Evolutionary conservation across 2,888 invertebrate species (phyloP).

Genomic region (Clivina fossor): DNA sequence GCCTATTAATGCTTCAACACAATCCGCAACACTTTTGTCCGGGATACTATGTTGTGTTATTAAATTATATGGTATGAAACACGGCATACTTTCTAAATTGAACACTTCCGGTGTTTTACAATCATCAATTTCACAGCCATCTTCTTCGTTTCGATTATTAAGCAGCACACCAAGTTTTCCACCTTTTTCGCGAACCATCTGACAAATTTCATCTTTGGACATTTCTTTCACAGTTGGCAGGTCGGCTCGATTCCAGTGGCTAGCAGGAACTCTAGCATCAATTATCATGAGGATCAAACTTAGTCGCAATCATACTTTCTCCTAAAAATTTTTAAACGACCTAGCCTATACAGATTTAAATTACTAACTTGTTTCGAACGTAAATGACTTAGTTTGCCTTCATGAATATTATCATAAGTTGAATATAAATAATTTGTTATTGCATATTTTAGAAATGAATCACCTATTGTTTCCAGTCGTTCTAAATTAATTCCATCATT

Average conservation of each 20-base stretch:
- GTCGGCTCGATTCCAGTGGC: conserved; percentile 71
- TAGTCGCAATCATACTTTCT: conserved; percentile 95
- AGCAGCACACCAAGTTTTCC: conserved; percentile 51
- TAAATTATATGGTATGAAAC: conserved; percentile 88
- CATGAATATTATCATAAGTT: conserved; percentile 93
- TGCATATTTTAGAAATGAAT: conserved; percentile 97
- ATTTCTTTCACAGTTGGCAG: conserved; percentile 65
- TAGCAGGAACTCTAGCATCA: conserved; percentile 76
- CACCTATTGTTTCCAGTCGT: conserved; percentile 96
- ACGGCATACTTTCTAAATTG: conserved; percentile 56
- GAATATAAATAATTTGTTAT: conserved; percentile 97
- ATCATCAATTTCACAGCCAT: conserved; percentile 47
- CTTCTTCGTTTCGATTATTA: conserved; percentile 46
- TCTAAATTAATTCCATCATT: conserved; percentile 98
- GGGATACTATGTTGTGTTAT: conserved; percentile 98
- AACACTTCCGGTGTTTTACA: conserved; percentile 42
- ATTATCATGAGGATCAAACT: conserved; percentile 99
- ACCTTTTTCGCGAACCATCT: conserved; percentile 63
- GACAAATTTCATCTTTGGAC: conserved; percentile 63
- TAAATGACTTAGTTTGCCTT: conserved; percentile 95
- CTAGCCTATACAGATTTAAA: conserved; percentile 91
- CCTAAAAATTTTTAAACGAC: conserved; percentile 85
- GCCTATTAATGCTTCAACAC: conserved; percentile 97
- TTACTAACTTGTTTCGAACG: conserved; percentile 96
- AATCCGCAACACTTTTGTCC: conserved; percentile 97